These are phyloP conservation scores for Aporophyla nigra DNA, from an alignment of 2,888 invertebrate genomes.

Conservation along the genomic window DNA sequence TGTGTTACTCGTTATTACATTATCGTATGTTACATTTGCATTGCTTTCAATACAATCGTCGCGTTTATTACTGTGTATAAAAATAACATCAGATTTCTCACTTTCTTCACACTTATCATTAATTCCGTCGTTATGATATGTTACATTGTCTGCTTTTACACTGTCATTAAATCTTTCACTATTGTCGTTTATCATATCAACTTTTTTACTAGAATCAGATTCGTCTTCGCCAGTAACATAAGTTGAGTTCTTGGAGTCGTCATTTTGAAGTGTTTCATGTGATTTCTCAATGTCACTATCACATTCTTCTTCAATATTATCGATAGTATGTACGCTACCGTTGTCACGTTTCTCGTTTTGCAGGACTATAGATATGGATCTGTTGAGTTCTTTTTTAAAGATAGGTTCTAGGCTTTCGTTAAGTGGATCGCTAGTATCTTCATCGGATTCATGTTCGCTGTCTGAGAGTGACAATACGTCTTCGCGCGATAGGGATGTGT, in stretches of 20 bases:
- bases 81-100: constrained; percentile 27
- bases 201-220: constrained; percentile 30
- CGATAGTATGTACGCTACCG: constrained; percentile 58
- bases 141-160: constrained; percentile 30
- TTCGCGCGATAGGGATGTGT: constrained; percentile 61
- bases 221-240: constrained; percentile 67
- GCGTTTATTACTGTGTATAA: constrained; percentile 36
- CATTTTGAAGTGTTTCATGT: constrained; percentile 67
- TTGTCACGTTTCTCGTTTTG: constrained; percentile 54
- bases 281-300: constrained; percentile 70
- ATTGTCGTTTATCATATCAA: constrained; percentile 10
- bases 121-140: constrained; percentile 31
- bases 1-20: constrained; percentile 9
- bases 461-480: constrained; percentile 74
- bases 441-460: constrained; percentile 76
- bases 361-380: constrained; percentile 67
- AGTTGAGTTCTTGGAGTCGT: constrained; percentile 54
- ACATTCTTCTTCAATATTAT: constrained; percentile 64
- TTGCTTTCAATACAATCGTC: constrained; percentile 39
- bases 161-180: constrained; percentile 17
- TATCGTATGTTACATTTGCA: constrained; percentile 43
- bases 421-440: constrained; percentile 73
- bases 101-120: constrained; percentile 27
- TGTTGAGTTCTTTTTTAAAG: constrained; percentile 79
- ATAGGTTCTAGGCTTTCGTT: constrained; percentile 84